Percentiles rank a stretch among this genome's conserved stretches.
phyloP scores from a whole-genome alignment of 2,888 invertebrate species.

The Mystacides longicornis region DNA sequence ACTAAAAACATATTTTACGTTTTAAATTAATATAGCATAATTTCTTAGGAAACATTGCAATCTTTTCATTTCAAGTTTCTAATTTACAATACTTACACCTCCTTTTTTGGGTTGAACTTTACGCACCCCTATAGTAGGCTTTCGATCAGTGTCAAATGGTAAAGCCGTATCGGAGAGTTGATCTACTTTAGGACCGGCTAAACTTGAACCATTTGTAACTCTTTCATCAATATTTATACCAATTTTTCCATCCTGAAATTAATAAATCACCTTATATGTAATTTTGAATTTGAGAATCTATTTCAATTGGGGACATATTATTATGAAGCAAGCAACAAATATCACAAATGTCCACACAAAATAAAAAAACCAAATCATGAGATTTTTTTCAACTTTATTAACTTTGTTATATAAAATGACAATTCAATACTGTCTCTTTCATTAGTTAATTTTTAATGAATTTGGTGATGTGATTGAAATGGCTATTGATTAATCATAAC shows the following conservation, averaged over 20 bases:
- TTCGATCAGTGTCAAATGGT: slow-evolving; percentile 38
- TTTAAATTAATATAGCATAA: no score
- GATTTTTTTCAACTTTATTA: no score
- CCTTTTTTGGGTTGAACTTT: slow-evolving; percentile 62
- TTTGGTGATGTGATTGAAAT: no score
- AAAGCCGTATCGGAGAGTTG: slow-evolving; percentile 29
- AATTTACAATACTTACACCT: slow-evolving; percentile 41
- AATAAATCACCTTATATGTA: neutral
- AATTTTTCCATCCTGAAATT: no score
- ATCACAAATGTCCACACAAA: no score
- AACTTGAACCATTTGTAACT: slow-evolving; percentile 31
- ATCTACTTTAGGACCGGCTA: slow-evolving; percentile 29
- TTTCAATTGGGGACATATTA: neutral
- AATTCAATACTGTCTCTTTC: no score
- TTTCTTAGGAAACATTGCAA: neutral
- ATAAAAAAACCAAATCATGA: no score
- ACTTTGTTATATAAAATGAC: no score
- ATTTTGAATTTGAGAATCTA: neutral
- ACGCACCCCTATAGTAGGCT: slow-evolving; percentile 64
- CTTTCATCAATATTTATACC: slow-evolving; percentile 7
- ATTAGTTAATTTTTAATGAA: no score
- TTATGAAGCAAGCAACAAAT: neutral
- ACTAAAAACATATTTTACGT: slow-evolving; percentile 48
- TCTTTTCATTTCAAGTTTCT: neutral
- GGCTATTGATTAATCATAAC: no score